Percentiles rank a stretch among this genome's conserved stretches.
These are phyloP conservation scores for Saimiri boliviensis DNA, from an alignment of 2,113 vertebrate species.

Conservation along the genomic window DNA sequence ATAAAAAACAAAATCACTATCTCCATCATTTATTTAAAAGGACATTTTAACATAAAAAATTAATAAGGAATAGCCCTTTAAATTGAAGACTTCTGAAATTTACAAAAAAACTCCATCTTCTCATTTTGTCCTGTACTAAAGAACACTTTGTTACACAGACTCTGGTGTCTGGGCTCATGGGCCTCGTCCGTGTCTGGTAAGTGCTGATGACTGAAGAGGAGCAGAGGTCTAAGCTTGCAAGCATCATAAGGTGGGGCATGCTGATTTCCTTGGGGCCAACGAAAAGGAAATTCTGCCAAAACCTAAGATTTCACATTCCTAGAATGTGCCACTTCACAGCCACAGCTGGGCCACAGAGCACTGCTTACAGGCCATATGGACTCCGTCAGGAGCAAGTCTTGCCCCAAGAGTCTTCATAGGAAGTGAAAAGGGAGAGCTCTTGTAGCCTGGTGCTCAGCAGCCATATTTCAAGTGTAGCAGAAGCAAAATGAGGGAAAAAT, in stretches of 20 bases:
- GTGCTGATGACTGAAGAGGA: neutral
- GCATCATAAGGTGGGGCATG: neutral
- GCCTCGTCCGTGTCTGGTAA: neutral
- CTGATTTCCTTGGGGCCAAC: neutral
- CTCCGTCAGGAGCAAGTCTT: neutral
- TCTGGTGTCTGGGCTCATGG: neutral
- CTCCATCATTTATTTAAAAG: neutral
- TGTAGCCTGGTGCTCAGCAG: neutral
- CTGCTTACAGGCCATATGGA: neutral
- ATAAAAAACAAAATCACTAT: neutral
- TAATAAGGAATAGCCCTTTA: neutral
- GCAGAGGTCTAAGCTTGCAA: neutral
- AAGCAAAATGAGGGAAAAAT: neutral
- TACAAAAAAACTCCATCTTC: neutral
- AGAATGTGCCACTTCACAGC: neutral
- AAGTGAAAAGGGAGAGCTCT: neutral
- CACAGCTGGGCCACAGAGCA: neutral
- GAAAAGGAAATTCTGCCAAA: neutral
- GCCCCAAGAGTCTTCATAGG: neutral
- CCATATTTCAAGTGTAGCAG: neutral
- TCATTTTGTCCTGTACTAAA: neutral
- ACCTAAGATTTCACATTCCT: neutral
- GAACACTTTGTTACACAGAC: neutral
- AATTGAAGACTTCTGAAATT: neutral
- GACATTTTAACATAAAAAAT: constrained; percentile 9